A percentile compares a stretch with the other conserved stretches of the same genome.
These are phyloP conservation scores for Physocephala rufipes DNA, from an alignment of 2,888 invertebrate genomes.

Conservation along the genomic window DNA sequence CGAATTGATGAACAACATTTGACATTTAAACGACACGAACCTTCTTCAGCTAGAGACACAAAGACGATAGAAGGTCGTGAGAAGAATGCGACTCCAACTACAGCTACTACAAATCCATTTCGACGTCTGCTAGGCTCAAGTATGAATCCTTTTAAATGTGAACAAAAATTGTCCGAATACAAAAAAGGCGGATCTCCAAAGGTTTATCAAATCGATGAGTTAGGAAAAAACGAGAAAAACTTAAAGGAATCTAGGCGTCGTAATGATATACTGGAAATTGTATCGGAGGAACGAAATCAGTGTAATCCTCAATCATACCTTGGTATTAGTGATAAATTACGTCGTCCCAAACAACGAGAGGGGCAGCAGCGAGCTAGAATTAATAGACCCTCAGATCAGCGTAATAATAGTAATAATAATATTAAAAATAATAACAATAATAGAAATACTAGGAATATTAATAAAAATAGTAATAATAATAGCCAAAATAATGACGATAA, in stretches of 20 bases:
- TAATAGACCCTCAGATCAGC: constrained; percentile 54
- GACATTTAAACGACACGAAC: background rate
- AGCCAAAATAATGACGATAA: too few species aligned
- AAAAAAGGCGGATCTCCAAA: constrained; percentile 9
- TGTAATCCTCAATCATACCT: constrained; percentile 20
- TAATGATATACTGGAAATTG: constrained; percentile 43
- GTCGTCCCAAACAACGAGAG: constrained; percentile 38
- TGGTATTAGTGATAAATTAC: constrained; percentile 21
- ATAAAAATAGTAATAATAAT: too few species aligned
- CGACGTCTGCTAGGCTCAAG: background rate
- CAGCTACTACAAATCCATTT: constrained; percentile 39
- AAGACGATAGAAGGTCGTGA: background rate
- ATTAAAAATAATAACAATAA: background rate
- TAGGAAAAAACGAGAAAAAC: constrained; percentile 42
- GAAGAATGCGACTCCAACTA: background rate
- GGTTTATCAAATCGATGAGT: constrained; percentile 40
- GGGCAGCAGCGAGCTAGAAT: too few species aligned
- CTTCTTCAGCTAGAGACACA: background rate
- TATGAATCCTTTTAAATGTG: constrained; percentile 39
- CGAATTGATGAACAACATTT: too few species aligned
- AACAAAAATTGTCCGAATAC: constrained; percentile 13
- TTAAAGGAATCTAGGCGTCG: constrained; percentile 48
- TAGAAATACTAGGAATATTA: too few species aligned
- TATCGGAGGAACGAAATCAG: constrained; percentile 38
- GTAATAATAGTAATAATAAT: constrained; percentile 27